phyloP scores from a whole-genome alignment of 2,797 vertebrate species.

The Coreius guichenoti region DNA sequence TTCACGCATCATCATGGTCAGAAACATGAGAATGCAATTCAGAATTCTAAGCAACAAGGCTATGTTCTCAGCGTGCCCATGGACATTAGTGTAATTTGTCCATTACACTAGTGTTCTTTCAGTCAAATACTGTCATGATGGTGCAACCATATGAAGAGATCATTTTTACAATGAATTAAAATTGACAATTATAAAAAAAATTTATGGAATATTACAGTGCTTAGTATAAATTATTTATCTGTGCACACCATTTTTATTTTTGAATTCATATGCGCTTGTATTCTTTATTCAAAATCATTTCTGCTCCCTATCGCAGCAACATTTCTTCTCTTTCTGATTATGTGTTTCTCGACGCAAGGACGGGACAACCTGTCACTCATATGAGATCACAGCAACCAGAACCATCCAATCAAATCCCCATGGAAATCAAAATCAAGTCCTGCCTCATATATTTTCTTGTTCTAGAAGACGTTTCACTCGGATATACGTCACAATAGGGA shows the following conservation, averaged over 20 bases:
- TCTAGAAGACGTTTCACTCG: no score
- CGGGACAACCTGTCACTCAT: neutral
- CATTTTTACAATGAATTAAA: neutral
- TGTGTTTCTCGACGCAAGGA: neutral
- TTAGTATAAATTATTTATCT: neutral
- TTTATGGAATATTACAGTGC: neutral
- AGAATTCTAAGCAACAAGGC: neutral
- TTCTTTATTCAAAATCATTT: no score
- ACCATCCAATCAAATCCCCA: neutral
- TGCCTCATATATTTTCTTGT: neutral
- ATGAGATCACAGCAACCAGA: neutral
- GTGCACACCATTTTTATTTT: neutral
- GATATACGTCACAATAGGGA: neutral
- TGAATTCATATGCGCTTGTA: neutral
- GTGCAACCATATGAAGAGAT: neutral
- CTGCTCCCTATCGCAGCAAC: no score
- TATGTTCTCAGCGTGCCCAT: neutral
- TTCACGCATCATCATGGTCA: neutral
- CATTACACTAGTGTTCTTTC: neutral
- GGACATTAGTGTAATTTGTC: neutral
- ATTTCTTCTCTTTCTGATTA: neutral
- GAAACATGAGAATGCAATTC: constrained; percentile 1
- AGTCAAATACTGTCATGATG: neutral
- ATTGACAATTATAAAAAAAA: no score
- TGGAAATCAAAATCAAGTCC: neutral